Evolutionary conservation across 1,140 invertebrate species (phyloP), one percentile per base, ranked within the genome.

Genomic region (Drosophila baimaii): DNA sequence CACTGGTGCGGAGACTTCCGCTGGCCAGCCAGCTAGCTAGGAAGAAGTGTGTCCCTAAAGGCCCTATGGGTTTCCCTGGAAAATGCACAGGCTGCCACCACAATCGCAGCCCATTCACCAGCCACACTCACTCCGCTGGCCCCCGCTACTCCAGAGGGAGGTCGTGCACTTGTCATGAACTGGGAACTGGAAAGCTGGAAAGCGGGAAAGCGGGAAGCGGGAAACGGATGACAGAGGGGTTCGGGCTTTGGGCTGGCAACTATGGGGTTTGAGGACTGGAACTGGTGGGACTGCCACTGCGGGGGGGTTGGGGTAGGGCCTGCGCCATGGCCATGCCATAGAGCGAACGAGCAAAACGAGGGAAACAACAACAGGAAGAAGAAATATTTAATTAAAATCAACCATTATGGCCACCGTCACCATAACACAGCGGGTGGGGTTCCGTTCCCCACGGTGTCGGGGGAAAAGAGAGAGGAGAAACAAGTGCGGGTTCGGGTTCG

Each of bases 341-440:
- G 51, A 78, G 37, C 51, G 46, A 47, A 54, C 54, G 21, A 49
- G 46, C 46, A 43, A 70, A 63, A 70, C 46, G 74, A 75, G 79
- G 85, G 84, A 77, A 88, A 78, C 77, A 84, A 83, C 79, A 79
- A 88, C 84, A 88, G 84, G 84, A 88, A 88, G 84, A 88, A 88
- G 84, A 88, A 89, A 88, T 88, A 88, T 88, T 88, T 88, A 88
- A 88, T 88, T 88, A 88, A 88, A 88, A 89, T 89, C 84, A 88
- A 88, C 84, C 84, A 88, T 88, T 80, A 77, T 83, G 80, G 68
- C 73, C 84, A 79, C 83, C 83, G 84, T 70, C 71, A 79, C 68
- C 80, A 77, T 77, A 70, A 85, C 69, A 65, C 69, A 65, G 73
- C 81, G 66, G 74, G 44, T 63, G 63, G 49, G 55, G 68, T 71